Conservation (phyloP, 2,888 invertebrate species). For the Alloscopus bannaensis region DNA sequence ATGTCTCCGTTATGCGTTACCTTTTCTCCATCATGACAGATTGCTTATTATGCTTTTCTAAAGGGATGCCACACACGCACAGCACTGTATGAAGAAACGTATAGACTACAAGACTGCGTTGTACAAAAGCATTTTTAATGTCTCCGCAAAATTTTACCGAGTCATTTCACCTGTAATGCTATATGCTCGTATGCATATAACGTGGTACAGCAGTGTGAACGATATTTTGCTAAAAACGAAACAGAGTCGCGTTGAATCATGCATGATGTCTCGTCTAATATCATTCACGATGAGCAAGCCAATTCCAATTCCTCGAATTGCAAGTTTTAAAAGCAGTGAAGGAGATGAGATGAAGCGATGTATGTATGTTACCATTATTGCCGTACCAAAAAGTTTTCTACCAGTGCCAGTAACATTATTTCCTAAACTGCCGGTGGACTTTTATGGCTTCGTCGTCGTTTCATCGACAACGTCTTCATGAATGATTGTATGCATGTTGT, state of each 20-base stretch:
- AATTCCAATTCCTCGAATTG: not conserved
- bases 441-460: not conserved
- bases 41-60: too few relatives aligned
- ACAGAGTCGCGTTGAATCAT: too few relatives aligned
- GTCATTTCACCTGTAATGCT: not conserved
- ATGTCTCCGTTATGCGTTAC: too few relatives aligned
- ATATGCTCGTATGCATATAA: too few relatives aligned
- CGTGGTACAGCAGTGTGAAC: not conserved
- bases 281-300: not conserved
- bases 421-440: not conserved
- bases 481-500: not conserved
- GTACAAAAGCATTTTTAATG: too few relatives aligned
- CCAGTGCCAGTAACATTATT: conserved; percentile 30
- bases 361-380: not conserved
- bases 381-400: not conserved
- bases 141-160: not conserved
- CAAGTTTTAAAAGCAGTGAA: not conserved
- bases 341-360: not conserved
- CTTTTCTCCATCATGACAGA: too few relatives aligned
- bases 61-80: too few relatives aligned
- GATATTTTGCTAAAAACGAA: not conserved
- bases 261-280: too few relatives aligned
- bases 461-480: not conserved
- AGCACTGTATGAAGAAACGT: too few relatives aligned
- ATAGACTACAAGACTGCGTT: too few relatives aligned